Percentiles rank a stretch among this genome's conserved stretches.
Evolutionary conservation across 2,888 invertebrate genomes (phyloP).

Genomic region (Helobdella robusta): DNA sequence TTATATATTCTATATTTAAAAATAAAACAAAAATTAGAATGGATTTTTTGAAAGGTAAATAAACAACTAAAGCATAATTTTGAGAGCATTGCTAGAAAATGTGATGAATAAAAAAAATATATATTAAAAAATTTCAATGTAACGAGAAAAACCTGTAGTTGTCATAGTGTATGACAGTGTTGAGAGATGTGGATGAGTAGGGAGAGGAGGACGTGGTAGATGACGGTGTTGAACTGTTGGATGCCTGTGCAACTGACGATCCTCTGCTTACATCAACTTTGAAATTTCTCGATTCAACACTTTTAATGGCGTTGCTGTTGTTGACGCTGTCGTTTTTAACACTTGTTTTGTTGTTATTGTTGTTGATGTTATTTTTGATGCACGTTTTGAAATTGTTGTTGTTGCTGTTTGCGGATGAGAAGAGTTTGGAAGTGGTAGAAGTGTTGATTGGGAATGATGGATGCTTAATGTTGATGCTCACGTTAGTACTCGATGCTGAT

Average conservation of each 20-base stretch:
- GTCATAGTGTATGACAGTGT: neutral
- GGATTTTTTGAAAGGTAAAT: neutral
- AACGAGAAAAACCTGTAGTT: too few relatives aligned
- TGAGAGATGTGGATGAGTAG: neutral
- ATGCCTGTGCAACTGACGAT: too few relatives aligned
- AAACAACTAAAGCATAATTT: neutral
- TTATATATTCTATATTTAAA: neutral
- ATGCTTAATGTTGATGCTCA: neutral
- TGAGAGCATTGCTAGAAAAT: neutral
- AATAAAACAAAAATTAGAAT: neutral
- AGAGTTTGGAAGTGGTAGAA: neutral
- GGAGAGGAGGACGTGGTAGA: slow-evolving; percentile 2
- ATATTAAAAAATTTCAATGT: neutral
- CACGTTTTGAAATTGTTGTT: neutral
- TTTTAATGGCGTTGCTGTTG: too few relatives aligned
- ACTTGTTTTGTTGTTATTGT: too few relatives aligned
- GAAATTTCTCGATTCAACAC: too few relatives aligned
- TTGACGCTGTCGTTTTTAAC: too few relatives aligned
- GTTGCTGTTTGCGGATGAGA: neutral
- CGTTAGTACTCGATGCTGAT: neutral
- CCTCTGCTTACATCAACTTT: too few relatives aligned
- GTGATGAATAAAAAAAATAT: neutral
- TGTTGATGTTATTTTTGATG: too few relatives aligned
- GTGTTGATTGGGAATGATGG: too few relatives aligned
- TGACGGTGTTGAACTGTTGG: too few relatives aligned